These are phyloP conservation scores for Archips crataeganus DNA, from an alignment of 2,888 invertebrate genomes.

Conservation along the genomic window DNA sequence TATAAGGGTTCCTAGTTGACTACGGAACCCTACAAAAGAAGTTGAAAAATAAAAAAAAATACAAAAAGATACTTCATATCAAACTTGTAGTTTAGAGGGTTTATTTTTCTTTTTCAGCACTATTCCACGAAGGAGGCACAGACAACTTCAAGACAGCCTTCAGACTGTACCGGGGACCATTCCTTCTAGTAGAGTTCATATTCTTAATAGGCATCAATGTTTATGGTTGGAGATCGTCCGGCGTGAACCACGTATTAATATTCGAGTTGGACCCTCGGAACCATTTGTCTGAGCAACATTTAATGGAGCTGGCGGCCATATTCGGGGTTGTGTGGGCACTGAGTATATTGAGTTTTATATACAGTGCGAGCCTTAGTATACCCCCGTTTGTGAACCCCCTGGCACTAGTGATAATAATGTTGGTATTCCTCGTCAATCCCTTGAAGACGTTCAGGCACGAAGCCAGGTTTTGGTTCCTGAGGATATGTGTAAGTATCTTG, in stretches of 20 bases:
- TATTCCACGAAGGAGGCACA: slow-evolving; percentile 90
- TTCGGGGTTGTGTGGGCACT: slow-evolving; percentile 98
- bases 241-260: slow-evolving; percentile 98
- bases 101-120: slow-evolving; percentile 82
- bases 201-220: slow-evolving; percentile 98
- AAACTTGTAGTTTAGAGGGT: too few relatives aligned
- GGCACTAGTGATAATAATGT: slow-evolving; percentile 92
- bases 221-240: slow-evolving; percentile 98
- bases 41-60: too few relatives aligned
- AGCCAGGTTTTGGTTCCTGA: slow-evolving; percentile 97
- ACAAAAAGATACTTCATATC: too few relatives aligned
- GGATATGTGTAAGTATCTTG: slow-evolving; percentile 90
- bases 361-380: slow-evolving; percentile 92
- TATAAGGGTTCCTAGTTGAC: too few relatives aligned
- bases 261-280: slow-evolving; percentile 98
- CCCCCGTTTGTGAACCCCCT: slow-evolving; percentile 97
- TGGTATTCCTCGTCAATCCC: slow-evolving; percentile 96
- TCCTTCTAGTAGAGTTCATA: slow-evolving; percentile 96
- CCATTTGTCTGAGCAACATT: slow-evolving; percentile 96
- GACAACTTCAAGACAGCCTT: slow-evolving; percentile 94
- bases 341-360: slow-evolving; percentile 94
- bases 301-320: slow-evolving; percentile 97
- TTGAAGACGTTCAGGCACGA: slow-evolving; percentile 96
- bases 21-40: too few relatives aligned
- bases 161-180: slow-evolving; percentile 96